Evolutionary conservation across 2,888 invertebrate species (phyloP), one percentile per base, ranked within the genome.

Genomic region (Linnaemya tessellans): DNA sequence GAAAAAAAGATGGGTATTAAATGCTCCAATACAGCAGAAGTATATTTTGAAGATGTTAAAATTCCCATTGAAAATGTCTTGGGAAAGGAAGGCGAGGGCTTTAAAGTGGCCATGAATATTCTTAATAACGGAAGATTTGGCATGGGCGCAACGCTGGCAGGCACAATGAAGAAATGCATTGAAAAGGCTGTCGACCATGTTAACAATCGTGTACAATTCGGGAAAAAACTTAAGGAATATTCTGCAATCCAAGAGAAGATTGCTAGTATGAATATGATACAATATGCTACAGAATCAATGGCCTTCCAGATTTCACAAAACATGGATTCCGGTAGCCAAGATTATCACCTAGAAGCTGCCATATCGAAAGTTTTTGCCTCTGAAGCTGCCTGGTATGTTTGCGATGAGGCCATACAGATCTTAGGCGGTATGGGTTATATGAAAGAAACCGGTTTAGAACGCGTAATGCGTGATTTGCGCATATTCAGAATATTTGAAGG

Each of bases 1-100:
- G 99, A 99, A 93, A 97, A 98, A 93, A 99, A 99, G 94, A 99
- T 99, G 99, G 99, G 99, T 87, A 99, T 99, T 92, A 98, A 98
- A 93, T 96, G 96, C 88, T 98, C 98, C 79, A 99, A 99, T 93
- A 99, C 99, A 11, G 95, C 97, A 3, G 97, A 97, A 93, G 95
- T 98, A 15, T 97, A 96, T 93, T 98, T 96, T 92, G 98, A 99
- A 91, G 97, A 98, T 93, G 97, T 97, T n/a, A 96, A 96, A 92
- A 94, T 99, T 86, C 98, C 98, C 11, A 94, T 94, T 41, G 97
- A 96, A 92, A 98, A 98, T 94, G 95, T 99, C 84, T 94, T 99
- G 38, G 98, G 98, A 87, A 95, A 95, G 85, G 96, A 97, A 88
- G 98, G 98, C 25, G 95, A 97, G 92, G 98, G 98, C 22, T 91